Conservation (phyloP, 2,888 invertebrate species). For the Caenorhabditis zanzibari region DNA sequence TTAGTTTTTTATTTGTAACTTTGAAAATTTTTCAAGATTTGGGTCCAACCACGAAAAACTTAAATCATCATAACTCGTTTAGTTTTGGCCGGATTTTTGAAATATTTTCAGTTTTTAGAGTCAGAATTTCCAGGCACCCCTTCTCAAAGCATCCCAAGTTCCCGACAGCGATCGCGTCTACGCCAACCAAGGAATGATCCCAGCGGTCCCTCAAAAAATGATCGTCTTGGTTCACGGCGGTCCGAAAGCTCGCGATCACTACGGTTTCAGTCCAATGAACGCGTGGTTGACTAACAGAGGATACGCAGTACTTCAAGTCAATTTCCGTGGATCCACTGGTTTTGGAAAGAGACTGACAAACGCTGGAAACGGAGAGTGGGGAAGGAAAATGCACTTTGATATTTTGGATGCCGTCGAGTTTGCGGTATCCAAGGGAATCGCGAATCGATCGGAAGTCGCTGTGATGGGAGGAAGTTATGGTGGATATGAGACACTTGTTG, state of each 20-base stretch:
- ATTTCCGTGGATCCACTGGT: constrained; percentile 82
- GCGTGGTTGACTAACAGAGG: constrained; percentile 82
- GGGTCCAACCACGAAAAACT: no score
- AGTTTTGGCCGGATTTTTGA: no score
- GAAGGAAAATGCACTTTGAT: constrained; percentile 83
- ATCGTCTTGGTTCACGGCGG: constrained; percentile 82
- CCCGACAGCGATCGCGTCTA: constrained; percentile 76
- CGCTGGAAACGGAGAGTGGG: constrained; percentile 83
- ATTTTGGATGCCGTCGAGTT: constrained; percentile 83
- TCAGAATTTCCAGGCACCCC: constrained; percentile 60
- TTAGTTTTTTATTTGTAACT: not conserved
- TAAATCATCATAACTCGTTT: no score
- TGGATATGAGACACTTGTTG: constrained; percentile 83
- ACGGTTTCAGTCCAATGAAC: constrained; percentile 80
- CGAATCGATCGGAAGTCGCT: constrained; percentile 75
- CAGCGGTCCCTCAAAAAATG: constrained; percentile 79
- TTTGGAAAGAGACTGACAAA: constrained; percentile 82
- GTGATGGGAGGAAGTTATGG: constrained; percentile 82
- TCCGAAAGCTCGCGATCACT: constrained; percentile 81
- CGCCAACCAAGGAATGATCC: constrained; percentile 81
- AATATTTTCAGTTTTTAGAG: no score
- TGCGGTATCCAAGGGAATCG: constrained; percentile 78
- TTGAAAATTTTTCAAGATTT: not conserved
- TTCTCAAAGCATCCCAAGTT: constrained; percentile 74
- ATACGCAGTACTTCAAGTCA: constrained; percentile 83